Evolutionary conservation across 30 jellyfish, hydroid and myxozoan species (phyloP).

Genomic region (Hydractinia symbiolongicarpus): DNA sequence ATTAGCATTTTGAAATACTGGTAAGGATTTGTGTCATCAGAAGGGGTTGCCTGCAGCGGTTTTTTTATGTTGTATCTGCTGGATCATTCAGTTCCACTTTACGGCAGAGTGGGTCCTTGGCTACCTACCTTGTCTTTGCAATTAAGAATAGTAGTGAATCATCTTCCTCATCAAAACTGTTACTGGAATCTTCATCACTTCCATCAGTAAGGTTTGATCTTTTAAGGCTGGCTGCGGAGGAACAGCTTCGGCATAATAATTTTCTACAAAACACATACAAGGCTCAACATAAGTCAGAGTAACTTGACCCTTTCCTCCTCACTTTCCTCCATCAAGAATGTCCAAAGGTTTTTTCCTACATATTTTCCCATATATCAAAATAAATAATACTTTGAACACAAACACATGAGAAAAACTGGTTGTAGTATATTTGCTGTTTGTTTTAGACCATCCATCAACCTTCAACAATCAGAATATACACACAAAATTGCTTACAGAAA

Average conservation of each 20-base stretch:
- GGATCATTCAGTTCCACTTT: too few relatives aligned
- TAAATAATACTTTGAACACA: too few relatives aligned
- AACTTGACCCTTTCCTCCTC: constrained; percentile 7
- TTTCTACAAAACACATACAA: not conserved
- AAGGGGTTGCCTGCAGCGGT: not conserved
- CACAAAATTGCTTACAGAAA: too few relatives aligned
- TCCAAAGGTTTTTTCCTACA: not conserved
- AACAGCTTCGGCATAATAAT: not conserved
- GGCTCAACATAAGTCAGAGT: constrained; percentile 13
- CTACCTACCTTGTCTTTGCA: not conserved
- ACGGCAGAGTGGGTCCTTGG: too few relatives aligned
- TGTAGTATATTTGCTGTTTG: too few relatives aligned
- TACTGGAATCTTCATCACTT: not conserved
- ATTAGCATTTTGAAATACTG: not conserved
- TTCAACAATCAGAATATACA: too few relatives aligned
- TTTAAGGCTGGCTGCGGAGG: not conserved
- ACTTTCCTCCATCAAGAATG: constrained; percentile 26
- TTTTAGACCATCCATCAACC: too few relatives aligned
- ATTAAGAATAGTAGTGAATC: not conserved
- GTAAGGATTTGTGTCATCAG: constrained; percentile 6
- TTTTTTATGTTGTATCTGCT: too few relatives aligned
- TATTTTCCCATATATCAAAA: too few relatives aligned
- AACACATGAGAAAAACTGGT: too few relatives aligned
- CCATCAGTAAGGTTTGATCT: not conserved
- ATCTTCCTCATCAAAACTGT: not conserved